Conservation (phyloP, 2,888 invertebrate genomes). For the Eupithecia dodoneata region DNA sequence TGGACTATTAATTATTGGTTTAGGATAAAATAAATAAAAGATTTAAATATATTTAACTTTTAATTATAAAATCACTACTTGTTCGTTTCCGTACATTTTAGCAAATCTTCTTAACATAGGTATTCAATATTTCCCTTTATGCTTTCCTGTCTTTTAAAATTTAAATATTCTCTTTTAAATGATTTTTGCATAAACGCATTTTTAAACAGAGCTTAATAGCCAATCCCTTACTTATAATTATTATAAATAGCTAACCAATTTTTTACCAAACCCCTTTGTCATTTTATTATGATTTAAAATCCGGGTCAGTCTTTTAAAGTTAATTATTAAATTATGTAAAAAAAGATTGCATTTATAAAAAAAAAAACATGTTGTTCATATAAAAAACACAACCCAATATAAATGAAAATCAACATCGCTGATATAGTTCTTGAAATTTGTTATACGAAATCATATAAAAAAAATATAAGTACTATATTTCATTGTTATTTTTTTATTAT, state of each 20-base stretch:
- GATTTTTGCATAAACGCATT: conserved; percentile 17
- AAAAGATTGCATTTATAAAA: background rate
- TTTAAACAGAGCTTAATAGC: conserved; percentile 22
- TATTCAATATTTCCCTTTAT: conserved; percentile 1
- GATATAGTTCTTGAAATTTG: background rate
- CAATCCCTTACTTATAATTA: conserved; percentile 10
- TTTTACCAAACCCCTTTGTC: conserved; percentile 3
- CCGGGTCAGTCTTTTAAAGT: background rate
- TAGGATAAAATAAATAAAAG: conserved; percentile 5
- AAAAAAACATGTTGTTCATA: background rate
- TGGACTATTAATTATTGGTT: background rate
- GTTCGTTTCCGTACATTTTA: background rate
- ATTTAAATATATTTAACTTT: background rate
- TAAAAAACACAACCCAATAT: background rate
- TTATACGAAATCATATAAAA: no score
- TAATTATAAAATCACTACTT: background rate
- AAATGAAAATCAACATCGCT: background rate
- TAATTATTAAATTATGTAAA: background rate
- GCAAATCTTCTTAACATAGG: background rate
- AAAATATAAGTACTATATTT: no score
- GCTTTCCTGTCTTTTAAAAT: background rate
- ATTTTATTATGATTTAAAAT: background rate
- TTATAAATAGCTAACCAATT: conserved; percentile 1
- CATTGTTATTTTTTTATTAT: background rate
- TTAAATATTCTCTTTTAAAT: conserved; percentile 1